These are phyloP conservation scores for Penaeus monodon DNA, from an alignment of 2,888 invertebrate species.

Conservation along the genomic window DNA sequence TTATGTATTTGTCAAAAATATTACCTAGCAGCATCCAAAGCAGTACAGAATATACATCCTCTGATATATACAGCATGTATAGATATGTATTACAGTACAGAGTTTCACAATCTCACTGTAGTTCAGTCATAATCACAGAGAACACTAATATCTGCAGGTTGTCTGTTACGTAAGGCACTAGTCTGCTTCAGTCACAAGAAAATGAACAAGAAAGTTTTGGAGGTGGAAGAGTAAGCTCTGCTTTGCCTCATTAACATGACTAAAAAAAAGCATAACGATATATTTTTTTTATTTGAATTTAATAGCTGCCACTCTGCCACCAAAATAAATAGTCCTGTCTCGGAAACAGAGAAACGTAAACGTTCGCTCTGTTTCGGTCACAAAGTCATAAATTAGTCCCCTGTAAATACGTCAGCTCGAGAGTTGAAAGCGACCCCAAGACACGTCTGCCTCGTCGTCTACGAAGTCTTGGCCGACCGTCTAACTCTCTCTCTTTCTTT, in stretches of 20 bases:
- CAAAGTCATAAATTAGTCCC: conserved; percentile 4
- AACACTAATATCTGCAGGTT: conserved; percentile 42
- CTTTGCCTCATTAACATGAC: too few species aligned
- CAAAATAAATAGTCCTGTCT: neutral
- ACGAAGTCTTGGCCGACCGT: too few species aligned
- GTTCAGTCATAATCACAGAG: conserved; percentile 41
- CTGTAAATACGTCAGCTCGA: neutral
- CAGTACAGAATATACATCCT: conserved; percentile 45
- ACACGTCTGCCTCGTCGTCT: too few species aligned
- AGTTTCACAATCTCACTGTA: conserved; percentile 24
- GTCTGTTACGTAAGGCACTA: conserved; percentile 50
- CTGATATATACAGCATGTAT: conserved; percentile 3
- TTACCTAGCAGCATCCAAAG: conserved; percentile 40
- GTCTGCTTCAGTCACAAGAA: conserved; percentile 36
- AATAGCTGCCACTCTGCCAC: conserved; percentile 11
- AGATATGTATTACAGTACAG: conserved; percentile 41
- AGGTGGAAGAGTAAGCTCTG: neutral
- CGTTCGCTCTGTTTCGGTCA: too few species aligned
- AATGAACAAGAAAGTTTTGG: conserved; percentile 2
- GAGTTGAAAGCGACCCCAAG: too few species aligned
- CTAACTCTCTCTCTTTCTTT: too few species aligned
- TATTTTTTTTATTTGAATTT: too few species aligned
- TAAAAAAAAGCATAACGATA: too few species aligned
- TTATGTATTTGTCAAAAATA: conserved; percentile 34
- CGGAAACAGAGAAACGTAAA: too few species aligned